phyloP scores from a whole-genome alignment of 2,797 vertebrate species.

The Tokudaia tokunoshimensis region DNA sequence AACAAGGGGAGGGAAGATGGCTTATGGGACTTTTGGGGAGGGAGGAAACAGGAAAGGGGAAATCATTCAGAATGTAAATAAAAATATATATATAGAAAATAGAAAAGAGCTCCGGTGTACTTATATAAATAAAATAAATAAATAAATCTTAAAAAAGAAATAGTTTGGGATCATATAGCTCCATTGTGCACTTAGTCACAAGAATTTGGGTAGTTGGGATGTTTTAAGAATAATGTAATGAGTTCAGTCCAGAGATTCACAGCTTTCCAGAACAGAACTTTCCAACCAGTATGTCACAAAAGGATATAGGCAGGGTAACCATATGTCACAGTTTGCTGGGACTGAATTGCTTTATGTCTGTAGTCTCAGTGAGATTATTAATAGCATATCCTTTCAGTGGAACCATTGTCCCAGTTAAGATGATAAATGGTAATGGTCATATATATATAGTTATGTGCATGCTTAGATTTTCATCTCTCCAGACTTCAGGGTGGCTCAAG shows the following conservation, averaged over 20 bases:
- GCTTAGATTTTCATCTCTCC: slow-evolving; percentile 7
- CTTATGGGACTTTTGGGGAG: too few species aligned
- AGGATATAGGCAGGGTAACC: not conserved
- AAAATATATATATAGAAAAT: too few species aligned
- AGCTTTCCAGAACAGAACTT: slow-evolving; percentile 19
- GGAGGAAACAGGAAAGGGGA: too few species aligned
- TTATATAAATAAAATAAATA: too few species aligned
- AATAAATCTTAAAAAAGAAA: not conserved
- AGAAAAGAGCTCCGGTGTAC: too few species aligned
- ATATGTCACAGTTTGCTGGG: not conserved
- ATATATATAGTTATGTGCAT: not conserved
- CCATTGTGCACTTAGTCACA: not conserved
- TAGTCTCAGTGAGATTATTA: slow-evolving; percentile 24
- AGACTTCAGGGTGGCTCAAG: slow-evolving; percentile 23
- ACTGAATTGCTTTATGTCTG: slow-evolving; percentile 22
- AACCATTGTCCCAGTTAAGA: slow-evolving; percentile 10
- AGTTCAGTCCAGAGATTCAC: not conserved
- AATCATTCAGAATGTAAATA: too few species aligned
- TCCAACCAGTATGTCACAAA: not conserved
- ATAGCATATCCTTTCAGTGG: not conserved
- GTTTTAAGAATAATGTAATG: not conserved
- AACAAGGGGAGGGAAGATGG: too few species aligned
- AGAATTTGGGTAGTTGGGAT: not conserved
- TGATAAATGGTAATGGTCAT: slow-evolving; percentile 46
- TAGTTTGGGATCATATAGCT: not conserved